These are phyloP conservation scores for Nomada hirtipes DNA, from an alignment of 2,888 invertebrate genomes.

Conservation along the genomic window DNA sequence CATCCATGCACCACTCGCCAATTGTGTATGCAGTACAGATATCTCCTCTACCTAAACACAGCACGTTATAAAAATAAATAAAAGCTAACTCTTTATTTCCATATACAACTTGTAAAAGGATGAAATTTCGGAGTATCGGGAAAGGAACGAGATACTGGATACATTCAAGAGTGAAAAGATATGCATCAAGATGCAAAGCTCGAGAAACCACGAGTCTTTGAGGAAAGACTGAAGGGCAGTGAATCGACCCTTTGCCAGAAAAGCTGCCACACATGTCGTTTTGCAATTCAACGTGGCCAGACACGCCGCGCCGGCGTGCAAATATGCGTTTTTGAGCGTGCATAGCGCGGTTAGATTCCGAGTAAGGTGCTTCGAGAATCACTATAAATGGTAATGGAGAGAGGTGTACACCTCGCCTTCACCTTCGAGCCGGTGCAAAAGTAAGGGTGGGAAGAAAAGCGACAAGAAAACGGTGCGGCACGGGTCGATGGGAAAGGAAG, in stretches of 20 bases:
- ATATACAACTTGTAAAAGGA: background rate
- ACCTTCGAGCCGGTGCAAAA: constrained; percentile 53
- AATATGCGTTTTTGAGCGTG: constrained; percentile 62
- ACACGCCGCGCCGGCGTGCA: constrained; percentile 23
- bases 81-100: background rate
- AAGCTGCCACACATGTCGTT: constrained; percentile 45
- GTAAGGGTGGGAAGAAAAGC: constrained; percentile 24
- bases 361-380: constrained; percentile 80
- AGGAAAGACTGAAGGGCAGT: constrained; percentile 3
- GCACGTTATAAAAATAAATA: background rate
- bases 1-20: too few species aligned
- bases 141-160: too few species aligned
- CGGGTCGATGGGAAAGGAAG: constrained; percentile 24
- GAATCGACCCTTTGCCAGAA: constrained; percentile 25
- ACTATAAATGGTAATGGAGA: constrained; percentile 84
- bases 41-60: too few species aligned
- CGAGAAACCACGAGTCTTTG: background rate
- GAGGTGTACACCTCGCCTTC: constrained; percentile 65
- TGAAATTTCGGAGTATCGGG: background rate
- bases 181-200: background rate
- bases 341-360: constrained; percentile 60
- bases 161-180: background rate
- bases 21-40: too few species aligned
- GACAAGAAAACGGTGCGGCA: constrained; percentile 12
- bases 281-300: constrained; percentile 52